These are phyloP conservation scores for Heliothis subflexa DNA, from an alignment of 1,140 invertebrate genomes.

Conservation along the genomic window DNA sequence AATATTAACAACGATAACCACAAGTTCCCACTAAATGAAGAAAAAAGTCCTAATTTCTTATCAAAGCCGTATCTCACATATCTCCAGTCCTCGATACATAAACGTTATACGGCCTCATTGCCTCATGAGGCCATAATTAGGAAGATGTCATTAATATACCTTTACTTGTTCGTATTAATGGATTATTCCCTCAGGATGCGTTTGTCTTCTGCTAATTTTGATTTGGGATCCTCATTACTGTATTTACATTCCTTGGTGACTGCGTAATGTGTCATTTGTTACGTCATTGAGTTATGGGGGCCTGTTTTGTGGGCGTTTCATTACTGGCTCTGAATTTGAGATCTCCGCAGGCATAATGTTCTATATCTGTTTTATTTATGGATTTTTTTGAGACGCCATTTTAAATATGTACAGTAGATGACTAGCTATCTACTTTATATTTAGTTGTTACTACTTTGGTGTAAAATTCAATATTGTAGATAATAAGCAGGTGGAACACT, in stretches of 20 bases:
- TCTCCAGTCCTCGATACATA: not conserved
- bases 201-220: constrained; percentile 30
- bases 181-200: constrained; percentile 33
- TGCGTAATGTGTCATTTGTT: not conserved
- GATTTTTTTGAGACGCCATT: too few relatives aligned
- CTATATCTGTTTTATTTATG: too few relatives aligned
- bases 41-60: not conserved
- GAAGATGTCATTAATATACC: constrained; percentile 40
- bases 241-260: too few relatives aligned
- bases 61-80: not conserved
- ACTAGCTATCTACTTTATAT: too few relatives aligned
- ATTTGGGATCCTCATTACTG: constrained; percentile 16
- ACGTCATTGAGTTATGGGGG: not conserved
- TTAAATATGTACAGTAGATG: too few relatives aligned
- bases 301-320: too few relatives aligned
- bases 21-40: not conserved
- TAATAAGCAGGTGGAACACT: too few relatives aligned
- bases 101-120: constrained; percentile 21
- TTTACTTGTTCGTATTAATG: constrained; percentile 30
- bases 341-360: too few relatives aligned
- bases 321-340: too few relatives aligned
- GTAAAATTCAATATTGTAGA: too few relatives aligned
- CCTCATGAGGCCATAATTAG: constrained; percentile 13
- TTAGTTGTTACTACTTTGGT: too few relatives aligned
- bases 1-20: too few relatives aligned